phyloP scores from a whole-genome alignment of 1,140 invertebrate genomes.

The Grapholita molesta region DNA sequence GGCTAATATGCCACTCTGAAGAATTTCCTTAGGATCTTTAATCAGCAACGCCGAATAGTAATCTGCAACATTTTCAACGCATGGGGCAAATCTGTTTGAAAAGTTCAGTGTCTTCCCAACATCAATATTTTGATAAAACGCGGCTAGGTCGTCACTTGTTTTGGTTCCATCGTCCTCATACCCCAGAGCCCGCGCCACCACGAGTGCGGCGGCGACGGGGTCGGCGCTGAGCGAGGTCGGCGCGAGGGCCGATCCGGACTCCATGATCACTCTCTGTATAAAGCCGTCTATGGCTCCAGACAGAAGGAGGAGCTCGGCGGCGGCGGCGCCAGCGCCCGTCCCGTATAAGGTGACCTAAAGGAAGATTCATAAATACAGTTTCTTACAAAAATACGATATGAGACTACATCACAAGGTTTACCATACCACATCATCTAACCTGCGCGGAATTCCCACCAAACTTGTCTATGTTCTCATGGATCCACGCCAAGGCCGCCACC shows the following conservation, averaged over 20 bases:
- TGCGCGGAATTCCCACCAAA: slow-evolving; percentile 84
- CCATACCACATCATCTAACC: slow-evolving; percentile 44
- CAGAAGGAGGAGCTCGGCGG: slow-evolving; percentile 48
- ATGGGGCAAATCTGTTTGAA: slow-evolving; percentile 45
- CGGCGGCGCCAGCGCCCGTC: slow-evolving; percentile 80
- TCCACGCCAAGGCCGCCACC: slow-evolving; percentile 85
- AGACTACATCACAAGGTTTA: too few relatives aligned
- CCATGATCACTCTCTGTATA: slow-evolving; percentile 54
- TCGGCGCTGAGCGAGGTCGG: slow-evolving; percentile 43
- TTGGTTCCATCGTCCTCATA: slow-evolving; percentile 33
- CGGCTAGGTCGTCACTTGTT: slow-evolving; percentile 25
- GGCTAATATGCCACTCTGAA: slow-evolving; percentile 37
- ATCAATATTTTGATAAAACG: slow-evolving; percentile 38
- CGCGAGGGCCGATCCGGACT: slow-evolving; percentile 57
- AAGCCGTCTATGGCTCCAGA: slow-evolving; percentile 42
- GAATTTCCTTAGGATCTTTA: slow-evolving; percentile 41
- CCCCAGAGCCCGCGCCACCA: slow-evolving; percentile 37
- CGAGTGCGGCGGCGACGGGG: slow-evolving; percentile 34
- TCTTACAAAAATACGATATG: too few relatives aligned
- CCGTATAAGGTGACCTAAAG: slow-evolving; percentile 79
- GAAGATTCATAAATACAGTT: not conserved
- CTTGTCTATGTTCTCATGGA: slow-evolving; percentile 82
- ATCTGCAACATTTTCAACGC: slow-evolving; percentile 39
- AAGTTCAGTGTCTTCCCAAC: slow-evolving; percentile 29
- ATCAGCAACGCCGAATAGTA: slow-evolving; percentile 40